phyloP scores from a whole-genome alignment of 2,113 vertebrate species.

The Urocynchramus pylzowi region DNA sequence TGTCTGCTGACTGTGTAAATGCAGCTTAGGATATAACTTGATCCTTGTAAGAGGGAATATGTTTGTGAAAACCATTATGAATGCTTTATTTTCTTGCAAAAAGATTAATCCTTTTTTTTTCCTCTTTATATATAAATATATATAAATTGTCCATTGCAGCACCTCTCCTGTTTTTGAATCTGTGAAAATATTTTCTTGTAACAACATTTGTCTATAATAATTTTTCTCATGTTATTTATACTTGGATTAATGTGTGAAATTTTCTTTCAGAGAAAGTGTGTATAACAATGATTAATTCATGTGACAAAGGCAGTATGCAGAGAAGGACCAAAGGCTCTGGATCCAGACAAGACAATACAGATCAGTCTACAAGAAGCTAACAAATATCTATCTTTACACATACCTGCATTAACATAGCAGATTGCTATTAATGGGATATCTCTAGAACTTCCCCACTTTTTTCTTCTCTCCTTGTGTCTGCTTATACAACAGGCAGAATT shows the following conservation, averaged over 20 bases:
- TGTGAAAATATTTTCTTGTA: background rate
- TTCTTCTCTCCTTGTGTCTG: background rate
- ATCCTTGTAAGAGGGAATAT: background rate
- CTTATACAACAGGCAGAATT: background rate
- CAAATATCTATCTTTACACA: background rate
- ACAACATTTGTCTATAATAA: background rate
- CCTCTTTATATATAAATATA: background rate
- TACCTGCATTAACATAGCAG: background rate
- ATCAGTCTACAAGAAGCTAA: background rate
- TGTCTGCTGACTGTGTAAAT: background rate
- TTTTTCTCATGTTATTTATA: background rate
- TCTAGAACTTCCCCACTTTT: background rate
- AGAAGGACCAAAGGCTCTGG: background rate
- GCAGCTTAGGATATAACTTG: background rate
- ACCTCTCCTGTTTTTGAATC: background rate
- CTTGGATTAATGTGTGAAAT: background rate
- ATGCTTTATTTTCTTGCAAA: background rate
- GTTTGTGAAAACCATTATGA: background rate
- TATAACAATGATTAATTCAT: background rate
- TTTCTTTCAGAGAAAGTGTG: background rate
- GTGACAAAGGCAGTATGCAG: background rate
- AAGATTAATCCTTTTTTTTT: background rate
- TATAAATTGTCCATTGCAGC: background rate
- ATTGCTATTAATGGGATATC: background rate
- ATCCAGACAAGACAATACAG: background rate